A percentile compares a stretch with the other conserved stretches of the same genome.
phyloP scores from a whole-genome alignment of 1,140 invertebrate species.

The Drosophila sulfurigaster region DNA sequence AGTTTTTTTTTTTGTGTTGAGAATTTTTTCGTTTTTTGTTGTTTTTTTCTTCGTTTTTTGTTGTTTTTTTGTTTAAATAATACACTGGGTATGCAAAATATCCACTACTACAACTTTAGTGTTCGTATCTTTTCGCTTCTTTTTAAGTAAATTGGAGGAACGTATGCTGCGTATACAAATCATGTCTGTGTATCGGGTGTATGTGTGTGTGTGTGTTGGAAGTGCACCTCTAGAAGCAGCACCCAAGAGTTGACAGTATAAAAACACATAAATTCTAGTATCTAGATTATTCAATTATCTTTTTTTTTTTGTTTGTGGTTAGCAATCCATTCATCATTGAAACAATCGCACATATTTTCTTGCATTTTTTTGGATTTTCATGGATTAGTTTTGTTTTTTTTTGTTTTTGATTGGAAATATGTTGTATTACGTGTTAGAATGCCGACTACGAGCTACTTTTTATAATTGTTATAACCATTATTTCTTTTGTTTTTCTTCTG shows the following conservation, averaged over 20 bases:
- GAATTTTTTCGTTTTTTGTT: too few species aligned
- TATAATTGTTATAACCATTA: conserved; percentile 51
- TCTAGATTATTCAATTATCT: conserved; percentile 36
- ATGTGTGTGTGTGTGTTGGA: conserved; percentile 11
- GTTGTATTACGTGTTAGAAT: conserved; percentile 48
- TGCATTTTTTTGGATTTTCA: conserved; percentile 13
- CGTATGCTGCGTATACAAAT: conserved; percentile 58
- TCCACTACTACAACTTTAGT: conserved; percentile 28
- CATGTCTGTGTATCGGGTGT: conserved; percentile 28
- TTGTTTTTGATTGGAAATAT: conserved; percentile 49
- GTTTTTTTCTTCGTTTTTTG: neutral
- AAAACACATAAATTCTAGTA: conserved; percentile 56
- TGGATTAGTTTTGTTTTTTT: conserved; percentile 50
- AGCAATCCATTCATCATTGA: conserved; percentile 1
- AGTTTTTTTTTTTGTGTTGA: neutral
- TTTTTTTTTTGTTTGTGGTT: conserved; percentile 27
- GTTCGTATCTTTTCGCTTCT: conserved; percentile 30
- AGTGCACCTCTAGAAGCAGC: conserved; percentile 33
- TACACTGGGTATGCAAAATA: conserved; percentile 55
- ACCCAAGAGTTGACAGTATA: conserved; percentile 52
- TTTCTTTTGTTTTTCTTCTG: conserved; percentile 16
- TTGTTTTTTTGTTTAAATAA: conserved; percentile 29
- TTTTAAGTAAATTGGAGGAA: conserved; percentile 61
- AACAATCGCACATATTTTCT: conserved; percentile 18
- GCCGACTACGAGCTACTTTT: conserved; percentile 62